A percentile compares a stretch with the other conserved stretches of the same genome.
Evolutionary conservation across 2,888 invertebrate genomes (phyloP).

Genomic region (Cremastobaeus sp.): DNA sequence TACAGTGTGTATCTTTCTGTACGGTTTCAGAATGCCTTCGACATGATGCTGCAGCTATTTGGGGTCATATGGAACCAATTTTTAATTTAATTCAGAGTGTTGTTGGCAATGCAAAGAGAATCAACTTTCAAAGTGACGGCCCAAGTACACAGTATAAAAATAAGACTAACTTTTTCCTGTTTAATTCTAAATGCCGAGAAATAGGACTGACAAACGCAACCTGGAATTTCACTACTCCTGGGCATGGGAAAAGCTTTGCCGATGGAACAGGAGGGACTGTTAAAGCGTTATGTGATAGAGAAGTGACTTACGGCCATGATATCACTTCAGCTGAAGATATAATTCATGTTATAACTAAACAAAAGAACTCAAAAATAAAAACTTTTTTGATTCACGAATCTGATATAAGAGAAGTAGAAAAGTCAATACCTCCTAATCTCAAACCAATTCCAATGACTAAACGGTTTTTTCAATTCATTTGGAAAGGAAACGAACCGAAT

Average conservation of each 20-base stretch:
- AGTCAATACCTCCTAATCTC: background rate
- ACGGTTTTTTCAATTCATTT: conserved; percentile 3
- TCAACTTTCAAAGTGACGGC: too few relatives aligned
- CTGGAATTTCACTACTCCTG: too few relatives aligned
- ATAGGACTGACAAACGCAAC: too few relatives aligned
- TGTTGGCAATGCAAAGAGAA: too few relatives aligned
- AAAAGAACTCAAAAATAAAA: conserved; percentile 10
- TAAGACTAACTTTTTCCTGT: too few relatives aligned
- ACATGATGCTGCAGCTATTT: conserved; percentile 25
- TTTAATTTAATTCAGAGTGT: background rate
- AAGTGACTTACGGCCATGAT: conserved; percentile 2
- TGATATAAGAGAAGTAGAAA: conserved; percentile 12
- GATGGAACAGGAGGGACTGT: conserved; percentile 9
- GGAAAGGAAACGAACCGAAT: too few relatives aligned
- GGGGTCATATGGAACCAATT: conserved; percentile 26
- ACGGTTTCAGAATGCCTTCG: conserved; percentile 7
- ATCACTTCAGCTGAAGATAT: conserved; percentile 21
- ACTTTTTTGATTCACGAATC: conserved; percentile 10
- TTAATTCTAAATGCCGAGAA: too few relatives aligned
- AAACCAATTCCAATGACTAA: conserved; percentile 15
- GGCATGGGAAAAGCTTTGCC: conserved; percentile 21
- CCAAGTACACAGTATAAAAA: too few relatives aligned
- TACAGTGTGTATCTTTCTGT: too few relatives aligned
- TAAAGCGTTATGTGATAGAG: conserved; percentile 12
- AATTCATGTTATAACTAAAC: conserved; percentile 2